phyloP scores from a whole-genome alignment of 2,113 vertebrate genomes.

The Prunella fulvescens region DNA sequence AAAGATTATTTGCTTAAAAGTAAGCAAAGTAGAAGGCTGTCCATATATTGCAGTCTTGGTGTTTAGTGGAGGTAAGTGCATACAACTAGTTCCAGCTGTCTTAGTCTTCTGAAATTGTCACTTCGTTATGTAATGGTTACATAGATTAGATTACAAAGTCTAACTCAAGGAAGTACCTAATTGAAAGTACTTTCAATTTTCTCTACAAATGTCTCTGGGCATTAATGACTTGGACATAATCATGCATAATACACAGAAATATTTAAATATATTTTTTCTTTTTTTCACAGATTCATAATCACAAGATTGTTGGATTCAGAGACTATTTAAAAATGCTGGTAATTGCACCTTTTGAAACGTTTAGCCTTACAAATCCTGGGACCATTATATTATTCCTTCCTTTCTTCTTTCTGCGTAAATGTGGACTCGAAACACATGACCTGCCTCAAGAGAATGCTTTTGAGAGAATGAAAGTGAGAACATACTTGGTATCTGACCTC shows the following conservation, averaged over 20 bases:
- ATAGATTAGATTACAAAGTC: not conserved
- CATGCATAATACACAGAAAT: not conserved
- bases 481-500: conserved; percentile 57
- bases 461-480: conserved; percentile 56
- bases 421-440: conserved; percentile 79
- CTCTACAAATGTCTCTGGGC: not conserved
- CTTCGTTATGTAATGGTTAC: not conserved
- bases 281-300: conserved; percentile 87
- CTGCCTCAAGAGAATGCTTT: conserved; percentile 73
- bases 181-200: not conserved
- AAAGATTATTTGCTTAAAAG: not conserved
- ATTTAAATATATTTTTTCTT: not conserved
- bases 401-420: conserved; percentile 76
- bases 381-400: conserved; percentile 72
- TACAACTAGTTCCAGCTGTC: not conserved
- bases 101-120: not conserved
- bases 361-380: conserved; percentile 75
- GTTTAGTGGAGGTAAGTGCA: not conserved
- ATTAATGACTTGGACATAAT: not conserved
- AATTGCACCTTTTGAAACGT: conserved; percentile 84
- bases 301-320: conserved; percentile 60
- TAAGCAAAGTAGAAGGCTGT: not conserved
- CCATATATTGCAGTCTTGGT: not conserved
- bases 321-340: conserved; percentile 74
- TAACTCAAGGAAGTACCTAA: not conserved